Conservation (phyloP, 30 jellyfish, hydroid and myxozoan species). For the Nemopilema nomurai region DNA sequence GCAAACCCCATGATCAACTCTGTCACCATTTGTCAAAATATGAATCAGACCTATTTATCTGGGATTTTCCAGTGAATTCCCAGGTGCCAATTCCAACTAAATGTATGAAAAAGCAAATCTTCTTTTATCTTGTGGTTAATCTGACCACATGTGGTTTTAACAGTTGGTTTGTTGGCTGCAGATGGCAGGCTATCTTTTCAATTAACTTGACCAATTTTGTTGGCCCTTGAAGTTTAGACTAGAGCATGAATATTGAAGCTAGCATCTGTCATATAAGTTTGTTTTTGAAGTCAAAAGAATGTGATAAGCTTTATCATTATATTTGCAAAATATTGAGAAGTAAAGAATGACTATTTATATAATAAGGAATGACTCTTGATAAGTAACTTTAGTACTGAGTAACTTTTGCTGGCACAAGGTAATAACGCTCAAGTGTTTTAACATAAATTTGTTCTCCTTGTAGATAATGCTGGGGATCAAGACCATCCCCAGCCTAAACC, state of each 20-base stretch:
- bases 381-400: not conserved
- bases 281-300: not conserved
- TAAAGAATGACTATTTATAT: no score
- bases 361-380: not conserved
- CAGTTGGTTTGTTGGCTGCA: not conserved
- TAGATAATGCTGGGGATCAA: not conserved
- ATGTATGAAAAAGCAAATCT: not conserved
- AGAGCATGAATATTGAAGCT: no score
- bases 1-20: not conserved
- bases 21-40: not conserved
- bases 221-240: not conserved
- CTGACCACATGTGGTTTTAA: not conserved
- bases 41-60: not conserved
- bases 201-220: not conserved
- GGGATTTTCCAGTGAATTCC: not conserved
- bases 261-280: no score
- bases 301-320: no score
- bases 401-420: not conserved
- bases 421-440: not conserved
- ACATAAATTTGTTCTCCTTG: not conserved
- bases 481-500: no score
- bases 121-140: not conserved
- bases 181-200: not conserved
- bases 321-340: no score
- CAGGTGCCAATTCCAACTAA: not conserved